Base-by-base conservation (phyloP, 2,113 vertebrate genomes). In the Pimephales promelas region DNA sequence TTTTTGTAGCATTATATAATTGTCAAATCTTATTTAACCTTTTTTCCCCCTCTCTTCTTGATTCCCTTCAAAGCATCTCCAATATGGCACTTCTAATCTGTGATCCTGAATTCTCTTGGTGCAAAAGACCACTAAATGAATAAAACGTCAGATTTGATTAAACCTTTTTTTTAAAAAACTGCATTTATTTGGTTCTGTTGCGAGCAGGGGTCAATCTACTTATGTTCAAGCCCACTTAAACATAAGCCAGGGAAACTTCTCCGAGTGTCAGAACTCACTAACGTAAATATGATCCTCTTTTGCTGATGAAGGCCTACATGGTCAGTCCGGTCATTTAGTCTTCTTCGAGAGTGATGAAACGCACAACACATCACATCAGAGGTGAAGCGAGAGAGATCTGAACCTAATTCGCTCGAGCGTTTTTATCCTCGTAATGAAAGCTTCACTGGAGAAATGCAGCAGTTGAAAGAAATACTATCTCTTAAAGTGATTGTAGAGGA, bases 121-220 rank as follows among this genome's bases (percentile, higher is more conserved):
- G 14, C 43, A 72, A 76, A 52, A 54, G 52, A 56, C 86, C 88
- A 90, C 91, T 83, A 79, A 84, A 49, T 83, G 85, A 90, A 85
- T 92, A 91, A 93, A 86, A 90, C 85, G 87, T 90, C 92, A 90
- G 88, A 89, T 92, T 92, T 91, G 91, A 94, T 93, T 93, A 90
- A 87, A 71, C 86, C 82, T 90, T 90, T 90, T 90, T 90, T 90
- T 91, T 10, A 52, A 10, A 87, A 86, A 74, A 57, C 24, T 79
- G 84, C 84, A 73, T 87, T 87, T 83, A 76, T 88, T 83, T 89
- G 89, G 88, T 87, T 92, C 91, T 91, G 88, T 91, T 90, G 89
- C 80, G 86, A 93, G 91, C 91, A 89, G 89, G 91, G 75, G 90
- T 89, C 93, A 95, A 95, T 94, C 94, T 91, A 90, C 92, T 94